These are phyloP conservation scores for Ptyas mucosa DNA, from an alignment of 2,113 vertebrate genomes.

Conservation along the genomic window DNA sequence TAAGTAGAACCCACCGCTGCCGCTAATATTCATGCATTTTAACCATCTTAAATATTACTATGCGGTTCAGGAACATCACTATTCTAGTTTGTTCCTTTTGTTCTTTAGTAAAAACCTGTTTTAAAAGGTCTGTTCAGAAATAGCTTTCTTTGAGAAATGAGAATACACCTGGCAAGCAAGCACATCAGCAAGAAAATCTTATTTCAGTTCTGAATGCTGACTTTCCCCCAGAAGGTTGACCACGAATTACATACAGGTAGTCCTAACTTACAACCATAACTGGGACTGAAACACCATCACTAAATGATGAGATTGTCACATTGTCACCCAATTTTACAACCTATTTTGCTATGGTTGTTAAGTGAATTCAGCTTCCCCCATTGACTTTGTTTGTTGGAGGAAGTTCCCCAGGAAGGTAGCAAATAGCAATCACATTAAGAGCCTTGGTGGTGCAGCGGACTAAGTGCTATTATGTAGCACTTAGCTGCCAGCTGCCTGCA, in stretches of 20 bases:
- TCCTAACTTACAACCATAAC: neutral
- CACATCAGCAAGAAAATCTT: slow-evolving; percentile 4
- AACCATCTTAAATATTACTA: neutral
- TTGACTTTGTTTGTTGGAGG: too few species aligned
- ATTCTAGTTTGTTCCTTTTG: neutral
- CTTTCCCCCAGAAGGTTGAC: neutral
- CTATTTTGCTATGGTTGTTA: neutral
- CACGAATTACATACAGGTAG: neutral
- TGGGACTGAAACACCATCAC: neutral
- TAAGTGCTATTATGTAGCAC: too few species aligned
- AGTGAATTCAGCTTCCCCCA: neutral
- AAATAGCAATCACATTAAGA: too few species aligned
- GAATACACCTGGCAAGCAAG: neutral
- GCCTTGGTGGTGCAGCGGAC: too few species aligned
- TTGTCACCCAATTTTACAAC: neutral
- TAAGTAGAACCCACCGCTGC: too few species aligned
- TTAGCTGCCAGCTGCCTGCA: too few species aligned
- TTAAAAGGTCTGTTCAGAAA: neutral
- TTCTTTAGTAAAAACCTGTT: neutral
- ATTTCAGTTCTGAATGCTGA: neutral
- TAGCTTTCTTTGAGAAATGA: neutral
- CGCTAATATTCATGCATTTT: neutral
- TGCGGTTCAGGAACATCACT: neutral
- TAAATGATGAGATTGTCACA: neutral
- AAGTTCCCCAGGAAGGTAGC: too few species aligned